Evolutionary conservation across 1,140 invertebrate genomes (phyloP).

Genomic region (Euglossa dilemma): DNA sequence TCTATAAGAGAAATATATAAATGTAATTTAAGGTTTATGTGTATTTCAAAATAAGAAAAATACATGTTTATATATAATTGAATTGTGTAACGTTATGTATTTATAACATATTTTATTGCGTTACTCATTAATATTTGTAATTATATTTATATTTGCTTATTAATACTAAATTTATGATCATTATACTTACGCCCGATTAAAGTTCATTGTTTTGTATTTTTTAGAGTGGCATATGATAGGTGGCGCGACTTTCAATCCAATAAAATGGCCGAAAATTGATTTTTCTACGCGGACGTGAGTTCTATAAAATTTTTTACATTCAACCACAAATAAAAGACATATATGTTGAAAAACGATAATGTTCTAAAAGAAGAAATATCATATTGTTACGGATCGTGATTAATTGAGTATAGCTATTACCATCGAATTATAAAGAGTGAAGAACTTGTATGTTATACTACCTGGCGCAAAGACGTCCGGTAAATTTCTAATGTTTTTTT

Average conservation of each 20-base stretch:
- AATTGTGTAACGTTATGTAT: slow-evolving; percentile 4
- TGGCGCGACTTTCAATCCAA: slow-evolving; percentile 70
- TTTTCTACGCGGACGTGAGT: slow-evolving; percentile 55
- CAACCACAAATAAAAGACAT: background rate
- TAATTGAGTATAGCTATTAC: background rate
- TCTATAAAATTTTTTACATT: slow-evolving; percentile 18
- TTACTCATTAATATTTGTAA: background rate
- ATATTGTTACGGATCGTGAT: background rate
- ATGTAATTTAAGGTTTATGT: background rate
- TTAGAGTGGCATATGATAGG: slow-evolving; percentile 55
- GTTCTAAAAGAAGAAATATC: background rate
- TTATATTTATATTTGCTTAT: background rate
- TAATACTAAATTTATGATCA: background rate
- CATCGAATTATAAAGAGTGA: background rate
- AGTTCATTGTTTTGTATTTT: slow-evolving; percentile 9
- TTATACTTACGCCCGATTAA: background rate
- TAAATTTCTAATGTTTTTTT: slow-evolving; percentile 60
- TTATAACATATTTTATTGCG: background rate
- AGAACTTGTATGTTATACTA: slow-evolving; percentile 47
- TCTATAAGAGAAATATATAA: background rate
- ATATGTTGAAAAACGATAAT: background rate
- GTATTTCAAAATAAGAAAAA: slow-evolving; percentile 28
- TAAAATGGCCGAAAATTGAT: slow-evolving; percentile 73
- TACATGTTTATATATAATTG: slow-evolving; percentile 3
- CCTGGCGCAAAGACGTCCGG: slow-evolving; percentile 52